Base-by-base conservation (phyloP, 2,113 vertebrate species). In the Erpornis zantholeuca region DNA sequence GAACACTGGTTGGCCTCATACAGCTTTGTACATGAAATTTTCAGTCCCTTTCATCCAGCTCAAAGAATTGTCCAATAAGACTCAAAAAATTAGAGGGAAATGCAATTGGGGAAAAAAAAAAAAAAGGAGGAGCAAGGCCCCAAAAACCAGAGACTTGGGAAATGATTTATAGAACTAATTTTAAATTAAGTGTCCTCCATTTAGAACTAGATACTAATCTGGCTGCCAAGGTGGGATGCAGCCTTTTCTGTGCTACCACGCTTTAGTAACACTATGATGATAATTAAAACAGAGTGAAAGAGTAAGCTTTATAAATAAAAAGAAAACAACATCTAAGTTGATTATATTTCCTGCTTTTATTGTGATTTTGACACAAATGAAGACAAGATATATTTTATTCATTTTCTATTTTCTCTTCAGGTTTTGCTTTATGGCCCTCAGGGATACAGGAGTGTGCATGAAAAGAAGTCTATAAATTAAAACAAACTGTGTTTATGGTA, bases 361-460 rank as follows among this genome's bases (percentile, higher is more conserved):
- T 97, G 90, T 81, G 88, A 78, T 96, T 97, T 96, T 97, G 96
- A 97, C 96, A 91, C 82, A 97, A 97, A 97, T 96, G 88, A 96
- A 97, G 84, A 50, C 68, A 95, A 97, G 85, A 98, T 89, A 56
- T 93, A 97, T 97, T 95, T 83, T 56, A 68, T 78, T 88, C 19
- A 29, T 78, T 95, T 97, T 92, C 45, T 94, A 63, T 63, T 88
- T 96, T 92, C 64, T 93, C 70, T 92, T 97, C 96, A 85, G 93
- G 49, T n/a, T 73, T 83, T 96, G 25, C 27, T 69, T 97, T 97
- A 97, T 97, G 88, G 87, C 53, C 95, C 82, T 93, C 44, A 80
- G 70, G 93, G 70, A 96, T 93, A 64, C 82, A 78, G 68, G 31
- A 94, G 29, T 91, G 56, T 57, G n/a, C 38, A 92, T 52, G 50